Percentiles rank a stretch among this genome's conserved stretches.
Evolutionary conservation across 1,140 invertebrate species (phyloP).

Genomic region (Ruditapes philippinarum): DNA sequence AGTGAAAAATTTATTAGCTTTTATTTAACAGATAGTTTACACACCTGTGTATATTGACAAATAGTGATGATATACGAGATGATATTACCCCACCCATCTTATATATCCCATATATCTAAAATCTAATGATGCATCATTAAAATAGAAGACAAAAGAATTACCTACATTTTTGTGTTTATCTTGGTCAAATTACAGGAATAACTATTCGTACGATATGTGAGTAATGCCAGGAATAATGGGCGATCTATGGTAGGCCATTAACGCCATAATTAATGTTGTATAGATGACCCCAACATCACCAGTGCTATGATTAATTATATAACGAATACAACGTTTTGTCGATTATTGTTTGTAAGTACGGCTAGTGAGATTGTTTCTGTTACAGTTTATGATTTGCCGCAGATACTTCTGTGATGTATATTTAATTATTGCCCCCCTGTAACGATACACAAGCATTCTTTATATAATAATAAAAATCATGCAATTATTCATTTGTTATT

Average conservation of each 20-base stretch:
- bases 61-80: not conserved
- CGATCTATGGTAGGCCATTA: not conserved
- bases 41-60: not conserved
- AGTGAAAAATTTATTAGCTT: slow-evolving; percentile 6
- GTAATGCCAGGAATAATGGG: too few relatives aligned
- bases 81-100: not conserved
- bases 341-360: slow-evolving; percentile 1
- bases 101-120: too few relatives aligned
- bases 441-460: not conserved
- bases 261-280: slow-evolving; percentile 17
- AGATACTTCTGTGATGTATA: not conserved
- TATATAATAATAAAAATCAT: too few relatives aligned
- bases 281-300: not conserved
- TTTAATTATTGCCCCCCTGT: not conserved
- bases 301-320: not conserved
- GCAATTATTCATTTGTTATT: too few relatives aligned
- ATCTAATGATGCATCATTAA: not conserved
- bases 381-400: too few relatives aligned
- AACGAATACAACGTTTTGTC: not conserved
- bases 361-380: not conserved
- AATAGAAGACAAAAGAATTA: slow-evolving; percentile 13
- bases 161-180: slow-evolving; percentile 1
- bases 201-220: not conserved
- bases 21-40: slow-evolving; percentile 8
- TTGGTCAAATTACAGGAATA: not conserved